Conservation (phyloP, 2,797 vertebrate species). For the Spondyliosoma cantharus region DNA sequence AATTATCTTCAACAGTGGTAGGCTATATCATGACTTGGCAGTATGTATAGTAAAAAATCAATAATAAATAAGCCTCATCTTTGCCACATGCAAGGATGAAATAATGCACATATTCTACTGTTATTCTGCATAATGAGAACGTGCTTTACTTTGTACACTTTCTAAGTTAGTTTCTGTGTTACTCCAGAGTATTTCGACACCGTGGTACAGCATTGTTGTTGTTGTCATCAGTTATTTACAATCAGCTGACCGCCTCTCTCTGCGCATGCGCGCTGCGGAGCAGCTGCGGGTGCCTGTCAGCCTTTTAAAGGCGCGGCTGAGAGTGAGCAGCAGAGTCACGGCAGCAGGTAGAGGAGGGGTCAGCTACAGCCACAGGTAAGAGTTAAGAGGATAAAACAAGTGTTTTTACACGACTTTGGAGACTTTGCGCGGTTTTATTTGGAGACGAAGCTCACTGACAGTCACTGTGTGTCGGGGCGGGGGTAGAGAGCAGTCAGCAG, state of each 20-base stretch:
- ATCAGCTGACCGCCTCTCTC: constrained; percentile 15
- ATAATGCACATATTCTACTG: not conserved
- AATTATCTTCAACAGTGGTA: too few species aligned
- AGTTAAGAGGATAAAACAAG: fast-evolving
- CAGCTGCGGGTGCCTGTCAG: too few species aligned
- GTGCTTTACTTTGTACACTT: too few species aligned
- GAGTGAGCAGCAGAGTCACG: not conserved
- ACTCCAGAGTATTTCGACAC: not conserved
- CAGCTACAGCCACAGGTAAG: constrained; percentile 30
- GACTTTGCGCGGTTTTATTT: not conserved
- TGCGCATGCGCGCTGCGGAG: constrained; percentile 11
- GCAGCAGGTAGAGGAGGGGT: not conserved
- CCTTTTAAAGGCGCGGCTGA: not conserved
- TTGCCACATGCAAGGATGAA: not conserved
- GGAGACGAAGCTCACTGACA: fast-evolving
- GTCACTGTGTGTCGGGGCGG: not conserved
- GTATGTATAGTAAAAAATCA: not conserved
- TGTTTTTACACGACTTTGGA: fast-evolving
- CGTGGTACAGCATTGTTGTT: too few species aligned
- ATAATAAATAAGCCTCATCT: too few species aligned
- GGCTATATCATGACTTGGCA: too few species aligned
- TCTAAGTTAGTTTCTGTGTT: too few species aligned
- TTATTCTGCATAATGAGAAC: not conserved
- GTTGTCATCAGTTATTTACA: too few species aligned
- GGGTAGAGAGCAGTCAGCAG: too few species aligned